Evolutionary conservation across 2,797 vertebrate genomes (phyloP).

Genomic region (Pangasius mekongensis): DNA sequence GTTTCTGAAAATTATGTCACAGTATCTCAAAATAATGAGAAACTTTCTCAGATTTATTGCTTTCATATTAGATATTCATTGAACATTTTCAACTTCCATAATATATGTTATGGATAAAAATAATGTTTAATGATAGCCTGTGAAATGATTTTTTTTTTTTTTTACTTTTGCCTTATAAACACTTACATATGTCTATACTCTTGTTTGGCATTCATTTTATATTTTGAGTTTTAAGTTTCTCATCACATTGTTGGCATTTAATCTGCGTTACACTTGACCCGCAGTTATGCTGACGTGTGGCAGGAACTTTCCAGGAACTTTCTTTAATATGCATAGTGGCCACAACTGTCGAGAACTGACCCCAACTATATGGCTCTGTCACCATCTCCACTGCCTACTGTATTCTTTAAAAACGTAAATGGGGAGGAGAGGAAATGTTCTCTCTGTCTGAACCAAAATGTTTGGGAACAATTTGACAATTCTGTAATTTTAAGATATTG

Average conservation of each 20-base stretch:
- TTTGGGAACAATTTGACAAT: not conserved
- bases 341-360: not conserved
- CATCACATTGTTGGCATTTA: not conserved
- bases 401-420: not conserved
- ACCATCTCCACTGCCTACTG: not conserved
- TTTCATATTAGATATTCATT: not conserved
- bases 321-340: not conserved
- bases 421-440: not conserved
- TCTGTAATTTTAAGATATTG: not conserved
- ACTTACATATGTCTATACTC: not conserved
- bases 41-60: not conserved
- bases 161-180: not conserved
- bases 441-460: not conserved
- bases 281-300: not conserved
- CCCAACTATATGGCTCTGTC: not conserved
- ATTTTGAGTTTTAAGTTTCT: not conserved
- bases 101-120: not conserved
- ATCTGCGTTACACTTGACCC: not conserved
- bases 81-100: not conserved
- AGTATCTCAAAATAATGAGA: conserved; percentile 8
- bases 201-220: not conserved
- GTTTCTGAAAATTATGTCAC: not conserved
- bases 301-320: not conserved
- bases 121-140: not conserved
- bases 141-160: not conserved